Evolutionary conservation across 2,797 vertebrate genomes (phyloP), one percentile per base, ranked within the genome.

Genomic region (Myotis planiceps): DNA sequence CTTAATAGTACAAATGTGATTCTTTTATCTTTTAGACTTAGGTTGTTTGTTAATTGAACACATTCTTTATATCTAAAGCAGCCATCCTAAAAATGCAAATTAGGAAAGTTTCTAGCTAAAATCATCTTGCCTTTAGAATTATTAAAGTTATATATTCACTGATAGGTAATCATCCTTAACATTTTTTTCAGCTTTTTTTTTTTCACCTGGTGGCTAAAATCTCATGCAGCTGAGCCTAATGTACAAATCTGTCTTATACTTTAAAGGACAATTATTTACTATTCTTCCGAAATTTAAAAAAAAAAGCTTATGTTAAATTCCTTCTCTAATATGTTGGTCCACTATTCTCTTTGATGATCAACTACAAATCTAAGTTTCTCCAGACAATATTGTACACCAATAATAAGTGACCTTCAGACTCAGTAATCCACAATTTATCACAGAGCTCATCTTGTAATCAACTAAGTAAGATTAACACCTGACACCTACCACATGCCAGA

Each of bases 21-120:
- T 92, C 16, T 18, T 88, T 95, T 95, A 65, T 90, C 60, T 93
- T 96, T 55, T 51, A 84, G 51, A 72, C 18, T 58, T 8, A 42
- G 7, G 14, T 72, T 78, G 13, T 74, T 88, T 92, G n/a, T 71
- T 86, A 85, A 92, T 18, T 86, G 37, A 94, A 15, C 13, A 63
- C 9, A 74, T 63, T 80, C 12, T 85, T 66, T 76, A 60, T 19
- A 75, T 25, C n/a, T 55, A 90, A 37, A 27, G 37, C 29, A 95
- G 37, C 29, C 63, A 34, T 86, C 90, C 90, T 55, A 21, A 79
- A 90, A 95, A 53, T 16, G 65, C n/a, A 69, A 81, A 39, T 83
- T 66, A 51, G 42, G 66, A 80, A 91, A 12, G 18, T 80, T 76
- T 89, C 53, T 66, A 63, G 27, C 6, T 42, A 29, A 95, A 89